Base-by-base conservation (phyloP, 2,888 invertebrate species). In the Ochropleura leucogaster region DNA sequence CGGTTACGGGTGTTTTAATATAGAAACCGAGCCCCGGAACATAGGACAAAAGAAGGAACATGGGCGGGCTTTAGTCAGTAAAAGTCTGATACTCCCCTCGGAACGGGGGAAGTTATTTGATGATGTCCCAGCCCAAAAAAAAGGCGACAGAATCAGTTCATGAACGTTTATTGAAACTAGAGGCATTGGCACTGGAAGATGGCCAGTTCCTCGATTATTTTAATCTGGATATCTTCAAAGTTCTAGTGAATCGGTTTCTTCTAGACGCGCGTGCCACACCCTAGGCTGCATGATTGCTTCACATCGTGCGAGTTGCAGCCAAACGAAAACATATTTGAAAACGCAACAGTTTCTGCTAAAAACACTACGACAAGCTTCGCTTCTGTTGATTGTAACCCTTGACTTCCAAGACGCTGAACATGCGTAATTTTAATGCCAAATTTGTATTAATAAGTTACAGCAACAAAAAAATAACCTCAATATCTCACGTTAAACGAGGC, bases 401-500 rank as follows among this genome's bases (percentile, higher is more conserved):
- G n/a, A 3, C 10, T 44, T 44, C 44, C n/a, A 44, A 62, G 12
- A 46, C n/a, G n/a, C 10, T 46, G 46, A 53, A 30, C 0, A 16
- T 42, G 16, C 18, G 18, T 49, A n/a, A 63, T 63, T 40, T 44
- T 7, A 51, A n/a, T 30, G 1, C 51, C 4, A 20, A 79, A 60
- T 51, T 30, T 46, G 1, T 51, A 67, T 57, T 49, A 20, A 53
- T 68, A 57, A 57, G 30, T 59, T 40, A 49, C 30, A 68, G 20
- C 7, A 53, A 59, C 10, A 49, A 65, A 70, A 68, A 75, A 63
- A n/a, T 47, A 79, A 76, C 73, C 81, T 79, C 63, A 83, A 87
- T 79, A 75, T 62, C 40, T 63, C 4, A 6, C 1, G 55, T 40
- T 81, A 68, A 85, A 85, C 87, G 82, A 80, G 57, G 71, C 87